Conservation (phyloP, 1,140 invertebrate species). For the Oryzaephilus surinamensis region DNA sequence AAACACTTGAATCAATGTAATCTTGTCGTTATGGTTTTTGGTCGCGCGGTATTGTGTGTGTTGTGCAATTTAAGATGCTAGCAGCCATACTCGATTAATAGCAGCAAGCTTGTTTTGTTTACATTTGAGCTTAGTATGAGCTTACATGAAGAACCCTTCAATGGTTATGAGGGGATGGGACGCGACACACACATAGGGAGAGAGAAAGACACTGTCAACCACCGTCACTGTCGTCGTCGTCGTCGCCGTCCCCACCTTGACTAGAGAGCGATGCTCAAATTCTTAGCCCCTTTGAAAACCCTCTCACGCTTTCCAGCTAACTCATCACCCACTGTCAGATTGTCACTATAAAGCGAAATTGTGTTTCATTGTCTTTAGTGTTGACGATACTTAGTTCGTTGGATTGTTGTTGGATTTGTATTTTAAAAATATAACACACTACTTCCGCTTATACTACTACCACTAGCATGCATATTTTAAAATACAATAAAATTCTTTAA, state of each 20-base stretch:
- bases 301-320: slow-evolving; percentile 1
- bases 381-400: slow-evolving; percentile 12
- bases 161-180: no score
- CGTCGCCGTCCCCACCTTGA: no score
- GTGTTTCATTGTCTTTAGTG: slow-evolving; percentile 10
- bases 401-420: slow-evolving; percentile 2
- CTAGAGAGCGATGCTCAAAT: no score
- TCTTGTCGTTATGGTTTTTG: slow-evolving; percentile 9
- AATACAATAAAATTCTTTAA: no score
- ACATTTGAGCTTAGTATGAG: slow-evolving; percentile 11
- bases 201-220: background rate
- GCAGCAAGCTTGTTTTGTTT: slow-evolving; percentile 12
- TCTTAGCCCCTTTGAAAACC: no score
- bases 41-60: no score
- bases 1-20: slow-evolving; percentile 10
- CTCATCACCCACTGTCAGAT: slow-evolving; percentile 8
- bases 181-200: no score
- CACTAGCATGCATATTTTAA: no score
- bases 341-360: slow-evolving; percentile 13
- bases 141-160: slow-evolving; percentile 9
- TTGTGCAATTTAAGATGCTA: slow-evolving; percentile 10
- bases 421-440: no score
- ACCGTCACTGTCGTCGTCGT: slow-evolving; percentile 6
- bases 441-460: no score
- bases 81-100: slow-evolving; percentile 11